These are phyloP conservation scores for Gadus macrocephalus DNA, from an alignment of 2,113 vertebrate species.

Conservation along the genomic window DNA sequence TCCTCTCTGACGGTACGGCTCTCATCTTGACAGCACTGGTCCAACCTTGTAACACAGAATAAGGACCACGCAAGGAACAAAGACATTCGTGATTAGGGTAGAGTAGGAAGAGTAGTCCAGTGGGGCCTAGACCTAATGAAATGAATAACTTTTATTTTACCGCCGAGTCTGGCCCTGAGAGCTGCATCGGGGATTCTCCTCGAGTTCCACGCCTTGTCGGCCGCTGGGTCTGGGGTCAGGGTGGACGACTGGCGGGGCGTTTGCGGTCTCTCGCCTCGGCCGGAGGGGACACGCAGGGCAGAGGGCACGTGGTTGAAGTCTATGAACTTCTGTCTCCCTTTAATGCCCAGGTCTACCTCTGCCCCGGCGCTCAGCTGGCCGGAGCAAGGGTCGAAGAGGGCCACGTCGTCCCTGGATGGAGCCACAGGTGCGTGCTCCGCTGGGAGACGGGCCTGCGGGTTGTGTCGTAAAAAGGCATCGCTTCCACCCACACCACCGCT, in stretches of 20 bases:
- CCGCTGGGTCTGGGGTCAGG: conserved; percentile 37
- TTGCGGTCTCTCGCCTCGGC: conserved; percentile 33
- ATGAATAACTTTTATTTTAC: conserved; percentile 43
- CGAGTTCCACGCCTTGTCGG: conserved; percentile 64
- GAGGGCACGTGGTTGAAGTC: conserved; percentile 42
- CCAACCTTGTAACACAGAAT: conserved; percentile 53
- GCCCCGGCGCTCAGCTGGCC: conserved; percentile 67
- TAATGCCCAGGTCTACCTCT: conserved; percentile 46
- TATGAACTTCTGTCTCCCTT: conserved; percentile 49
- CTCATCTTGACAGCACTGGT: conserved; percentile 36
- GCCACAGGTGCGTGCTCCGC: conserved; percentile 35
- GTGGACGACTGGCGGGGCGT: conserved; percentile 28
- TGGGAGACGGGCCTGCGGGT: conserved; percentile 23
- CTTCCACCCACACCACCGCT: conserved; percentile 6
- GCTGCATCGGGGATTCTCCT: conserved; percentile 54
- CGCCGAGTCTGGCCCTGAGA: conserved; percentile 57
- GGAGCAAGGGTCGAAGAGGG: conserved; percentile 58
- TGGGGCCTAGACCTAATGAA: neutral
- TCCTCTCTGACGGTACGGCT: too few species aligned
- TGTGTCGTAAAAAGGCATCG: conserved; percentile 52
- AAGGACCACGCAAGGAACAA: neutral
- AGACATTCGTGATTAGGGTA: too few species aligned
- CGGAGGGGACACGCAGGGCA: conserved; percentile 27
- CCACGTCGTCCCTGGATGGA: conserved; percentile 54
- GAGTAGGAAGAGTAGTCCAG: too few species aligned